Conservation (phyloP, 2,797 vertebrate genomes). For the Iguana delicatissima region DNA sequence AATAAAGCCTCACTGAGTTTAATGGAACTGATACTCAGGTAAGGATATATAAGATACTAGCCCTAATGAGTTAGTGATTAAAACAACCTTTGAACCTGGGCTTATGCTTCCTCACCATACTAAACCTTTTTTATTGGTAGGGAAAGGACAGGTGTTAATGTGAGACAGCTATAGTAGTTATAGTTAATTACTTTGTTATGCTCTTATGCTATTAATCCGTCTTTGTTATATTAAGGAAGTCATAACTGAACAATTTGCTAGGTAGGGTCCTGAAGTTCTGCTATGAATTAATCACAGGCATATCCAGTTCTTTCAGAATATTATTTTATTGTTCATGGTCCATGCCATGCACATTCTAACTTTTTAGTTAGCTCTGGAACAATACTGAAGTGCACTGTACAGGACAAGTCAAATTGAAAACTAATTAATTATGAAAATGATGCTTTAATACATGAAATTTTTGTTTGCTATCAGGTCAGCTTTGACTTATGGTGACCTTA, state of each 20-base stretch:
- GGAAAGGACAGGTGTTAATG: not conserved
- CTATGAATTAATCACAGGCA: constrained; percentile 19
- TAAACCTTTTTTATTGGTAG: not conserved
- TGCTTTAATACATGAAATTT: no score
- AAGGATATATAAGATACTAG: not conserved
- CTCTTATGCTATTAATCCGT: not conserved
- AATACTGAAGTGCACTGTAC: constrained; percentile 26
- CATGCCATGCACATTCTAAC: not conserved
- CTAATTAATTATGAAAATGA: constrained; percentile 22
- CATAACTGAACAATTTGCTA: constrained; percentile 2
- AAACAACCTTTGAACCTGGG: no score
- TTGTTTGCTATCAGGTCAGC: no score
- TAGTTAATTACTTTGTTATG: not conserved
- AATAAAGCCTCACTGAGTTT: no score
- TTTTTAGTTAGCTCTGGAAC: constrained; percentile 16
- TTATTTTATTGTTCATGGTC: not conserved
- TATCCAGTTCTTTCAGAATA: constrained; percentile 32
- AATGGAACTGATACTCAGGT: no score
- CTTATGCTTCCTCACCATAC: not conserved
- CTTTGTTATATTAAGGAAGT: not conserved
- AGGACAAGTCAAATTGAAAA: constrained; percentile 26
- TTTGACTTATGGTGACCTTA: no score
- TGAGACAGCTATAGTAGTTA: not conserved
- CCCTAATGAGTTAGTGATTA: not conserved
- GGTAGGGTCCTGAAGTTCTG: not conserved